Percentiles rank a stretch among this genome's conserved stretches.
Conservation (phyloP, 2,113 vertebrate genomes). For the Gambusia affinis region DNA sequence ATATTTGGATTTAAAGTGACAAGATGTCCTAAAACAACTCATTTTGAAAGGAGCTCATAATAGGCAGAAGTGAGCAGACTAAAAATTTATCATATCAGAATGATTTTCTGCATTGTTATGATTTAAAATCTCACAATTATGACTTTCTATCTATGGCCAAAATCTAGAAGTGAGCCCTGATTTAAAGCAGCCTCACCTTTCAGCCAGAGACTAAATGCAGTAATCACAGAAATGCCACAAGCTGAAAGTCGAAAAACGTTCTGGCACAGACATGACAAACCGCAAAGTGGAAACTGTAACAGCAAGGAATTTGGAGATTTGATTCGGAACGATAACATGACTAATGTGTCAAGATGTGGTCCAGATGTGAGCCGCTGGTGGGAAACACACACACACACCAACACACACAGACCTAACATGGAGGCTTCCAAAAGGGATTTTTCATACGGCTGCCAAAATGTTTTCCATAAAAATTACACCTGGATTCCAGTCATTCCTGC, state of each 20-base stretch:
- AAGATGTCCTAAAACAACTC: too few relatives aligned
- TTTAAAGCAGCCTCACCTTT: conserved; percentile 11
- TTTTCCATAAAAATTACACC: conserved; percentile 63
- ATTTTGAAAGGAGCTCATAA: too few relatives aligned
- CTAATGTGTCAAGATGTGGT: conserved; percentile 23
- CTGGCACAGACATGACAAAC: conserved; percentile 1
- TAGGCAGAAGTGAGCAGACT: too few relatives aligned
- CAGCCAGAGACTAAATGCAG: conserved; percentile 44
- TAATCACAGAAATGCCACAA: conserved; percentile 43
- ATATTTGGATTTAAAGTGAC: too few relatives aligned
- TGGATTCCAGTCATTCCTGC: conserved; percentile 76
- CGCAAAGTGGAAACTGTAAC: conserved; percentile 30
- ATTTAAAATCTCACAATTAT: too few relatives aligned
- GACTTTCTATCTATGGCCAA: neutral
- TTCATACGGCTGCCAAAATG: conserved; percentile 26
- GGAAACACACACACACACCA: neutral
- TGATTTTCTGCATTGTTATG: too few relatives aligned
- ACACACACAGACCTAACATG: neutral
- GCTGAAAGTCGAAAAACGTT: conserved; percentile 24
- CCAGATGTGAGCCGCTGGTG: conserved; percentile 25
- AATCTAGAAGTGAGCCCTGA: conserved; percentile 34
- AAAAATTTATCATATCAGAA: too few relatives aligned
- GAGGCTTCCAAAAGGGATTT: conserved; percentile 20
- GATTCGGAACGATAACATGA: conserved; percentile 19
- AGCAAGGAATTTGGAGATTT: conserved; percentile 13